Base-by-base conservation (phyloP, 2,888 invertebrate genomes). In the Ophion ventricosus region DNA sequence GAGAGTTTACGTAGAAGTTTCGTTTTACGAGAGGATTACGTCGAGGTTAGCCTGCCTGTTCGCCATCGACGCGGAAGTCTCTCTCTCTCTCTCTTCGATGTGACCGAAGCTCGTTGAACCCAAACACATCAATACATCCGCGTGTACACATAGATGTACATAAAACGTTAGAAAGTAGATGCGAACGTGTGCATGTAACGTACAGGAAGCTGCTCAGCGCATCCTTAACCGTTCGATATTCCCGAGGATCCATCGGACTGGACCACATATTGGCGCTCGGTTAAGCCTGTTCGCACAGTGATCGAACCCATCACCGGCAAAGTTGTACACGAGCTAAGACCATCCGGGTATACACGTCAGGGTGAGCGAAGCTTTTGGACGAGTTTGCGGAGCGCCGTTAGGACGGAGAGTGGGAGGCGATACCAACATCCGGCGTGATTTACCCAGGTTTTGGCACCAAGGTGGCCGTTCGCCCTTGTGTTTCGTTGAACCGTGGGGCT, bases 11-110 rank as follows among this genome's bases (percentile, higher is more conserved):
- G 74, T 69, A 70, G 79, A 35, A 83, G 74, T 79, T 82, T 74
- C 74, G 70, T 83, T 83, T 83, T 74, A 83, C 75, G 83, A 79
- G 79, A 56, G 83, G 83, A 83, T 83, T 83, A 75, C 64, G 75
- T 63, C 63, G 74, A 59, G 83, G 74, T 74, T 74, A 54, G 23
- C 73, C 23, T 49, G 23, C 63, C 74, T 74, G 82, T 79, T 74
- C 61, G 35, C 26, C 49, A 83, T 54, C 74, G 79, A 63, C 73
- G 57, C 64, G 61, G 79, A 75, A 79, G 63, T 23, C 40, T 66
- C 43, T 75, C 59, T n/a, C n/a, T n/a, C n/a, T n/a, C n/a, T n/a
- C n/a, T n/a, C 17, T 29, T 43, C 67, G 23, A 29, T 74, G 63
- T 63, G 61, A 63, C 74, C 54, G 63, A 26, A 63, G 49, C 61